phyloP scores from a whole-genome alignment of 2,888 invertebrate genomes.

The Allolobophora icterica region DNA sequence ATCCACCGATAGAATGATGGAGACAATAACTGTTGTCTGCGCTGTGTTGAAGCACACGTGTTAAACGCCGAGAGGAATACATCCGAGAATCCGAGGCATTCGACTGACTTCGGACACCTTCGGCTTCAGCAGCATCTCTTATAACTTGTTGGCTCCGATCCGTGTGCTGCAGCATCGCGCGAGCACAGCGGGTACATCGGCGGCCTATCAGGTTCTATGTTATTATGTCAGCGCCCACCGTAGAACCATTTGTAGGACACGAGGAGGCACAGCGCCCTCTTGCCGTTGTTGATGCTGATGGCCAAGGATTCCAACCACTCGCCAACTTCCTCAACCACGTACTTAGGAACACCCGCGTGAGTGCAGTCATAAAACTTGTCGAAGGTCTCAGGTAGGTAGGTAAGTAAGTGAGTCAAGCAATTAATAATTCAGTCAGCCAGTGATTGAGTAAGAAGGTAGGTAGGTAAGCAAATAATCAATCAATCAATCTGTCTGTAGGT shows the following conservation, averaged over 20 bases:
- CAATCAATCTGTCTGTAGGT: no score
- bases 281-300: background rate
- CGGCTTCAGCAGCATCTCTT: no score
- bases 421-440: background rate
- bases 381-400: background rate
- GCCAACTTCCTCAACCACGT: background rate
- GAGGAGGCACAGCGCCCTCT: background rate
- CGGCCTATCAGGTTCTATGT: background rate
- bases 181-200: background rate
- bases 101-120: no score
- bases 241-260: background rate
- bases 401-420: background rate
- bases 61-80: no score
- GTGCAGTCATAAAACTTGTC: background rate
- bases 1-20: no score
- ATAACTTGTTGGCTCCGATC: no score
- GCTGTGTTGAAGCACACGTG: no score
- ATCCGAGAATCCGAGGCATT: no score
- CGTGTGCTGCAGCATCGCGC: background rate
- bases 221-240: background rate
- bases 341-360: background rate
- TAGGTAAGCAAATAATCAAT: no score
- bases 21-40: no score
- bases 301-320: background rate
- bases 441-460: no score